phyloP scores from a whole-genome alignment of 2,888 invertebrate species.

The Lithophane semibrunnea region DNA sequence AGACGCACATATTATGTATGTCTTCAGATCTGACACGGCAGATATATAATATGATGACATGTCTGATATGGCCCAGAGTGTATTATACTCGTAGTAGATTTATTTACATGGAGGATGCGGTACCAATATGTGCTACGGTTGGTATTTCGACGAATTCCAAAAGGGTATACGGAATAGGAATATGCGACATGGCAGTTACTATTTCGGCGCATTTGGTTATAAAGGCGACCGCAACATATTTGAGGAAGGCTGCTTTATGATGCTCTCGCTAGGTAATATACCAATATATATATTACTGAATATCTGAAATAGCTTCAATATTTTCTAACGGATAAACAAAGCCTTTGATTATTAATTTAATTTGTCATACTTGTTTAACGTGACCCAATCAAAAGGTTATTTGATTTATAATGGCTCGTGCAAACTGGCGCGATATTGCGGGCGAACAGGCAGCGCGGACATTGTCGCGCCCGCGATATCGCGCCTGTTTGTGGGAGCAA shows the following conservation, averaged over 20 bases:
- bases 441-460: too few species aligned
- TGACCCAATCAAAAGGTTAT: neutral
- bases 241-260: neutral
- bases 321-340: neutral
- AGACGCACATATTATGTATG: neutral
- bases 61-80: neutral
- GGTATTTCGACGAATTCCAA: neutral
- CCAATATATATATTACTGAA: slow-evolving; percentile 1
- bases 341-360: neutral
- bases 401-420: too few species aligned
- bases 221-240: slow-evolving; percentile 16
- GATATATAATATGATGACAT: neutral
- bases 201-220: slow-evolving; percentile 18
- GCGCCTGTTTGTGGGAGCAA: neutral
- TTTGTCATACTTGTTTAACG: neutral
- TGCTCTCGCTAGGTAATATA: too few species aligned
- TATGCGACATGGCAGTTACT: neutral
- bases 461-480: too few species aligned
- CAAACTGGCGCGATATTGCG: too few species aligned
- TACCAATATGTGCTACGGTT: neutral
- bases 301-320: neutral
- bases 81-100: neutral
- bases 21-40: slow-evolving; percentile 21
- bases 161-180: neutral
- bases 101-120: neutral